These are phyloP conservation scores for Digitonthophagus gazella DNA, from an alignment of 2,888 invertebrate species.

Conservation along the genomic window DNA sequence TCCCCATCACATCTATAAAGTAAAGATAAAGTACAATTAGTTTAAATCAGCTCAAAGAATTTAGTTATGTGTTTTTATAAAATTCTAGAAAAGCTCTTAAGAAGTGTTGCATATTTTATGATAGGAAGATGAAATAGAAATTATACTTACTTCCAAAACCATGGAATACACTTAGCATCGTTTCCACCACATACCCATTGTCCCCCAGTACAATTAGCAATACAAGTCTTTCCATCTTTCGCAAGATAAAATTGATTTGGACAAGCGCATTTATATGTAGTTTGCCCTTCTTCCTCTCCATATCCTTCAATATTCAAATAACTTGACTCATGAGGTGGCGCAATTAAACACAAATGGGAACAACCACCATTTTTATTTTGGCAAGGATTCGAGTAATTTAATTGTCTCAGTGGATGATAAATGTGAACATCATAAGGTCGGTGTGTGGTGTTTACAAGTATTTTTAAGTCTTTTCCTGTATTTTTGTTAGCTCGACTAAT, in stretches of 20 bases:
- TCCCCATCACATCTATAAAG: slow-evolving; percentile 76
- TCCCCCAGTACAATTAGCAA: slow-evolving; percentile 90
- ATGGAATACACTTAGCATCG: slow-evolving; percentile 72
- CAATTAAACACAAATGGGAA: slow-evolving; percentile 90
- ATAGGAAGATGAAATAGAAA: not conserved
- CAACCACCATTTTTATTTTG: slow-evolving; percentile 92
- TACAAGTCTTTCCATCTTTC: slow-evolving; percentile 80
- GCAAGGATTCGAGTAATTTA: slow-evolving; percentile 87
- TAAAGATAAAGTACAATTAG: slow-evolving; percentile 2
- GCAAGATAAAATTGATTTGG: slow-evolving; percentile 91
- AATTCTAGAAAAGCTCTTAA: too few species aligned
- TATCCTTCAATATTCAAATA: slow-evolving; percentile 76
- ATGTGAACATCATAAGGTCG: slow-evolving; percentile 92
- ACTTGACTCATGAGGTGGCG: slow-evolving; percentile 75
- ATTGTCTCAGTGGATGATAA: slow-evolving; percentile 85
- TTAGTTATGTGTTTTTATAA: too few species aligned
- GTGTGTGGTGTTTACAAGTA: slow-evolving; percentile 88
- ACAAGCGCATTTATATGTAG: slow-evolving; percentile 83
- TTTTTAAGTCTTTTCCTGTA: slow-evolving; percentile 70
- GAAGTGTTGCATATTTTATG: not conserved
- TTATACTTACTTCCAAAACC: slow-evolving; percentile 70
- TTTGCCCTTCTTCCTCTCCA: slow-evolving; percentile 76
- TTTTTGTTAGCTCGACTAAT: slow-evolving; percentile 91
- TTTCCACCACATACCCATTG: slow-evolving; percentile 74
- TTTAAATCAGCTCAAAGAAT: slow-evolving; percentile 3